Evolutionary conservation across 2,797 vertebrate genomes (phyloP).

Genomic region (Gymnopithys bicolor): DNA sequence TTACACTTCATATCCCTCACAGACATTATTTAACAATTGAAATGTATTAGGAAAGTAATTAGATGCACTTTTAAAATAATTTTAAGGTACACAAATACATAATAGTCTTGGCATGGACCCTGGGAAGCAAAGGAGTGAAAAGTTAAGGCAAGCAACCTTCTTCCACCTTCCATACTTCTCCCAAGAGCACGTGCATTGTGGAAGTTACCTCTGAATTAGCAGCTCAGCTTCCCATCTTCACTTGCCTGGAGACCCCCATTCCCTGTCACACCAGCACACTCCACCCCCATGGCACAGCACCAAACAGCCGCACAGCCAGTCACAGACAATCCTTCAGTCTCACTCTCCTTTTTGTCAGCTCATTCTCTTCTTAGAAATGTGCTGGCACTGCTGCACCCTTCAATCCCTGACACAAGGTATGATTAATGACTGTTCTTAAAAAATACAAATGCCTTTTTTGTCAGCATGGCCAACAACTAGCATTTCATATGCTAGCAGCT

Average conservation of each 20-base stretch:
- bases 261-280: not conserved
- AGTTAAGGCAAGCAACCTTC: not conserved
- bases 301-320: not conserved
- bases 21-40: not conserved
- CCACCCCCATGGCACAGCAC: not conserved
- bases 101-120: not conserved
- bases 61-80: not conserved
- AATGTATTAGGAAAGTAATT: not conserved
- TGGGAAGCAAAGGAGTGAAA: not conserved
- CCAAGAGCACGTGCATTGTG: not conserved
- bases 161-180: not conserved
- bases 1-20: not conserved
- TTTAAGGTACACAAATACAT: not conserved
- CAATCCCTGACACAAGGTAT: not conserved
- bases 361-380: not conserved
- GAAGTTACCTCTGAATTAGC: not conserved
- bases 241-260: not conserved
- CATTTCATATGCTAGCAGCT: slow-evolving; percentile 10
- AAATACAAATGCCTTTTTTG: slow-evolving; percentile 48
- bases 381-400: not conserved
- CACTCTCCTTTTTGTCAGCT: not conserved
- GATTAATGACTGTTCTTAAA: slow-evolving; percentile 59
- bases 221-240: not conserved
- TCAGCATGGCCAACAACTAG: slow-evolving; percentile 4
- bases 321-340: not conserved